Evolutionary conservation across 2,888 invertebrate species (phyloP), one percentile per base, ranked within the genome.

Genomic region (Coelogynopora nodosa): DNA sequence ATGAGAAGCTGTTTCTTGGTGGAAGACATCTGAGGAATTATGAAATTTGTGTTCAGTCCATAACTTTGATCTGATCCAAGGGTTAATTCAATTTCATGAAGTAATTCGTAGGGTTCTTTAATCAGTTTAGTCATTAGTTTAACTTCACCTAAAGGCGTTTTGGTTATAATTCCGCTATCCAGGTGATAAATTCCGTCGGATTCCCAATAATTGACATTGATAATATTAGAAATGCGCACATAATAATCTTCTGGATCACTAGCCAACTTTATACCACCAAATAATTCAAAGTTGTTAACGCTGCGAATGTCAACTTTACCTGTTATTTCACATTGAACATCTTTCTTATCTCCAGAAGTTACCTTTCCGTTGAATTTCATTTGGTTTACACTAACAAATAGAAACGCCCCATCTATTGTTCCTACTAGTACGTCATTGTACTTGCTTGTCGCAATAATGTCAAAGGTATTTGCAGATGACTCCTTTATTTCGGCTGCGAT

Each of bases 91-190:
- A 23, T 23, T 74, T 74, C 74, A 74, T 74, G 74, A 5, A 74
- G 74, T 5, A 74, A 23, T 13, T 23, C 23, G 27, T 74, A 74
- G 18, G 5, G 10, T 5, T 74, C 23, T 2, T 23, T 5, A 5
- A 74, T 74, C 74, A 74, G 18, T 74, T 26, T 74, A n/a, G 74
- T 26, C 74, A 74, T 74, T 26, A 74, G 5, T 74, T 74, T 74
- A 23, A 74, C 2, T 74, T 74, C 10, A 23, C 10, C 23, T n/a
- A 74, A 26, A 5, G 74, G 74, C 2, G 23, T 5, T 13, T 74
- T 74, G 18, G 74, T 5, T 5, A 2, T 13, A 23, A 74, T 23
- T 13, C 74, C 74, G 74, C 74, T 74, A 74, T 23, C 74, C 5
- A 74, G 2, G 23, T 74, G 74, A 49, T 49, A 49, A 49, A 49